Base-by-base conservation (phyloP, 1,140 invertebrate genomes). In the Platorchestia sp. region DNA sequence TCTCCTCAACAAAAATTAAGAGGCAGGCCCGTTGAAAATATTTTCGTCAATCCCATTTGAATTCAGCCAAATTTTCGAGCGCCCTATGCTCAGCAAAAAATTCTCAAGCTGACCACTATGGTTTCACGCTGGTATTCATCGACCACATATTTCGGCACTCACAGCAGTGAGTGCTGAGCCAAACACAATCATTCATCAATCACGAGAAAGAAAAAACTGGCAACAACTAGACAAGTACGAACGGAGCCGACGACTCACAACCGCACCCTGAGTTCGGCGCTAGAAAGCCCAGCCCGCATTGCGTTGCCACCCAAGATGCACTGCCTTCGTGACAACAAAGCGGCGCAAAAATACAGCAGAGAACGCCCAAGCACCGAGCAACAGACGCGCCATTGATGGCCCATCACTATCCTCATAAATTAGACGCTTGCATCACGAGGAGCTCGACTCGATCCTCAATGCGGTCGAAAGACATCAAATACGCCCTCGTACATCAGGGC, bases 311-410 rank as follows among this genome's bases (percentile, higher is more conserved):
- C 87, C 87, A 89, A 89, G 87, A 89, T 19, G 87, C 43, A 41
- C 42, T 41, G 87, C 43, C 7, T 89, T 41, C 87, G 43, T 89
- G 41, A 89, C 41, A 89, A 89, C 14, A 89, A 89, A 89, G 43
- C 87, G 10, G 27, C 27, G n/a, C 87, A 42, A 75, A 75, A 75
- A 75, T 75, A 75, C 59, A 75, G 87, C 87, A 42, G n/a, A 44
- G 87, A 44, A 89, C 43, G 43, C 36, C 87, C n/a, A 89, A 44
- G 43, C 41, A 89, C 43, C 14, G 87, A 45, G 45, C 91, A 93
- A 93, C 91, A 93, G 91, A 47, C 43, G 91, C 45, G 10, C 45
- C 87, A 44, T 93, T 93, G 91, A 93, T 45, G 45, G 91, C 36
- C 7, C 91, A 93, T 93, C 91, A 44, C 91, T 47, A 45, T 44